Conservation (phyloP, 2,113 vertebrate genomes). For the Peromyscus polionotus region DNA sequence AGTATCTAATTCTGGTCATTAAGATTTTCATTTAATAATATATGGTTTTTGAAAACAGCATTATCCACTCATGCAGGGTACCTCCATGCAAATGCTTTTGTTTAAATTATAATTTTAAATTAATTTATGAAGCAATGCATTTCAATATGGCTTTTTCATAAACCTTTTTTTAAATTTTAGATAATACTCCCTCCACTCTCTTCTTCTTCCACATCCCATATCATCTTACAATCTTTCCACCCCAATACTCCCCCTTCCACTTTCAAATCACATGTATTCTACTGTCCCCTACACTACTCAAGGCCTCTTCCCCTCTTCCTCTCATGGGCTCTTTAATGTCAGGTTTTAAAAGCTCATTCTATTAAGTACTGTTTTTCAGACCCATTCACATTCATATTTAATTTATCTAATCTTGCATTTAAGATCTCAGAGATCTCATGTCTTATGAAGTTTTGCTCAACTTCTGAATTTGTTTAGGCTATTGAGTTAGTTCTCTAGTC, state of each 20-base stretch:
- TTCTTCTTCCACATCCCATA: neutral
- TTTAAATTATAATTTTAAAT: neutral
- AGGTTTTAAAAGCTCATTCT: constrained; percentile 55
- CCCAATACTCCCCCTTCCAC: neutral
- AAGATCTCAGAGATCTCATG: constrained; percentile 4
- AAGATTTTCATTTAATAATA: neutral
- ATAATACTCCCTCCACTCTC: neutral
- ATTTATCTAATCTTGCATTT: constrained; percentile 21
- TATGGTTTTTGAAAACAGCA: neutral
- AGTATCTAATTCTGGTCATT: neutral
- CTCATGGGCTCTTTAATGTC: neutral
- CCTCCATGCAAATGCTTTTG: neutral
- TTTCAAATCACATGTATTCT: neutral
- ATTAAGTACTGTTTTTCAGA: constrained; percentile 36
- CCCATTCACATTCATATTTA: constrained; percentile 44
- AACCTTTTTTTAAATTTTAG: neutral
- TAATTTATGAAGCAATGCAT: neutral
- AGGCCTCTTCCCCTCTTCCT: no score
- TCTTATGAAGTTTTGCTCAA: constrained; percentile 6
- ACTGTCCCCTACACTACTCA: no score
- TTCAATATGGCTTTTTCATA: neutral
- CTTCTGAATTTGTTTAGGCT: constrained; percentile 10
- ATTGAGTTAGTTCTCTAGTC: neutral
- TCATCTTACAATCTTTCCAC: neutral
- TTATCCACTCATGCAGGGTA: neutral